Conservation (phyloP, 2,888 invertebrate species). For the Euzophera pinguis region DNA sequence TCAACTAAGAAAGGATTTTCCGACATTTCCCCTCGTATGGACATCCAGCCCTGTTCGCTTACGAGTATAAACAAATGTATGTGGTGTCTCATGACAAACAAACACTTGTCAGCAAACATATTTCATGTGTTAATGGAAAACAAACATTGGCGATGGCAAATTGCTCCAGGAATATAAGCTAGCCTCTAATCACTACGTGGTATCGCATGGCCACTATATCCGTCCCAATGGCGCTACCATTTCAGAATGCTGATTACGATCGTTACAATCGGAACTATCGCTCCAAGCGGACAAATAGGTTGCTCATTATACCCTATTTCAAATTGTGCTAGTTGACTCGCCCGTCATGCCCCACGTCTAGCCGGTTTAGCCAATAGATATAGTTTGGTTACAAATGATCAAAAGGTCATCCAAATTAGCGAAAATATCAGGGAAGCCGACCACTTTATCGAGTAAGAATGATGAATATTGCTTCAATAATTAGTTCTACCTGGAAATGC, state of each 20-base stretch:
- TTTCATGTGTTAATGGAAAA: slow-evolving; percentile 42
- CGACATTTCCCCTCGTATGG: too few relatives aligned
- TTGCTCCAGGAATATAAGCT: slow-evolving; percentile 40
- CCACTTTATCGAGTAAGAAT: too few relatives aligned
- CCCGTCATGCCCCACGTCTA: too few relatives aligned
- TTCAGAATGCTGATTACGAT: slow-evolving; percentile 51
- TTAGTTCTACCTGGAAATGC: too few relatives aligned
- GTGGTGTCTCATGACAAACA: slow-evolving; percentile 22
- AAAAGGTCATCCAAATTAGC: too few relatives aligned
- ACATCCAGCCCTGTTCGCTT: too few relatives aligned
- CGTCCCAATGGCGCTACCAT: slow-evolving; percentile 27
- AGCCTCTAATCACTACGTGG: slow-evolving; percentile 25
- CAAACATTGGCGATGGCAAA: slow-evolving; percentile 45
- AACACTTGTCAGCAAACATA: slow-evolving; percentile 32
- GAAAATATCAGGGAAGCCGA: too few relatives aligned
- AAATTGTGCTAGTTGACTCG: slow-evolving; percentile 7
- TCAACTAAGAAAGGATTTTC: too few relatives aligned
- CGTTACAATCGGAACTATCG: slow-evolving; percentile 42
- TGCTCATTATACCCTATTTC: slow-evolving; percentile 19
- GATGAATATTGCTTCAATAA: too few relatives aligned
- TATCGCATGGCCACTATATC: slow-evolving; percentile 35
- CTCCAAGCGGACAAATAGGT: slow-evolving; percentile 27
- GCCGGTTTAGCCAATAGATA: too few relatives aligned
- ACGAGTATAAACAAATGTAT: too few relatives aligned
- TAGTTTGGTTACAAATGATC: too few relatives aligned